Percentiles rank a stretch among this genome's conserved stretches.
Conservation (phyloP, 2,797 vertebrate species). For the Premnoplex brunnescens region DNA sequence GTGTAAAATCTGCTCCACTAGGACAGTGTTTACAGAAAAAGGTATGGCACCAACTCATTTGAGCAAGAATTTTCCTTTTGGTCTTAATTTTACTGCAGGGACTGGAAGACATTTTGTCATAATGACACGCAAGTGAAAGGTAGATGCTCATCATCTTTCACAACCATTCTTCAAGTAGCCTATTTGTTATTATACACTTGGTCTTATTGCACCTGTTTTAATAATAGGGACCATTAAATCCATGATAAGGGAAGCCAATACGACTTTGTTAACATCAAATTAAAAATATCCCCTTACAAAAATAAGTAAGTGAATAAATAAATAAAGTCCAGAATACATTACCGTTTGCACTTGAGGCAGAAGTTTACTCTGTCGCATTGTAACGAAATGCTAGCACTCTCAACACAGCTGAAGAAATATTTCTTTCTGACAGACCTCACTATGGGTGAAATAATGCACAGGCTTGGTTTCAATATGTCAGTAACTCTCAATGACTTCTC, state of each 20-base stretch:
- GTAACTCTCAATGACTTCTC: not conserved
- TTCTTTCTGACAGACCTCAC: not conserved
- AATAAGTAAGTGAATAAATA: not conserved
- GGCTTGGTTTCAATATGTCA: not conserved
- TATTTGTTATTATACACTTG: not conserved
- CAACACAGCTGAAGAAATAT: not conserved
- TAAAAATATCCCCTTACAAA: not conserved
- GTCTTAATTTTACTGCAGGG: not conserved
- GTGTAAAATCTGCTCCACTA: not conserved
- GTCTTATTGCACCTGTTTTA: not conserved
- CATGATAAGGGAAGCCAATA: not conserved
- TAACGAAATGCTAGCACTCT: not conserved
- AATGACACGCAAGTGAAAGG: not conserved
- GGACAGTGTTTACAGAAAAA: not conserved
- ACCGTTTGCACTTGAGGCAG: not conserved
- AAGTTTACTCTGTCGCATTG: not conserved
- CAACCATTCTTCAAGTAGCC: not conserved
- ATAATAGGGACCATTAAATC: not conserved
- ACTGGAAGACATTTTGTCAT: not conserved
- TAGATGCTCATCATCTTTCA: not conserved
- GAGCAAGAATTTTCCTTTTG: not conserved
- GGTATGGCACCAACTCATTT: not conserved
- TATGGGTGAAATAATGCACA: not conserved
- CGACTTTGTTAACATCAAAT: not conserved
- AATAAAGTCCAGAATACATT: not conserved